Evolutionary conservation across 92 coral and sea anemone genomes (phyloP).

Genomic region (Palythoa grandiflora): DNA sequence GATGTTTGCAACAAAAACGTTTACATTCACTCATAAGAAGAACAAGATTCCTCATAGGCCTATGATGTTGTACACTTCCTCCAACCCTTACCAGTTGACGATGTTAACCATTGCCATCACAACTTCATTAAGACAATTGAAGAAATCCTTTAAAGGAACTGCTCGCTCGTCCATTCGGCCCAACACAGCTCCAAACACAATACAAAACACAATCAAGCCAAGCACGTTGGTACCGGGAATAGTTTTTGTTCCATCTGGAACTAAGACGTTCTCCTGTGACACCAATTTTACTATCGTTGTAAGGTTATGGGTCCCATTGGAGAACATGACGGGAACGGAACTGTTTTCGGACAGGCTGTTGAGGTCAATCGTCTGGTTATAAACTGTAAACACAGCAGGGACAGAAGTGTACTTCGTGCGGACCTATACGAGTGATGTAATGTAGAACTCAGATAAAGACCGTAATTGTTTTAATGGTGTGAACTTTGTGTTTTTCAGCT

Average conservation of each 20-base stretch:
- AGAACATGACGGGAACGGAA: slow-evolving; percentile 28
- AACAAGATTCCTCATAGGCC: too few species aligned
- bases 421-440: not conserved
- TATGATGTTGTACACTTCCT: not conserved
- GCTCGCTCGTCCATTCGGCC: slow-evolving; percentile 76
- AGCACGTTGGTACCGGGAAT: slow-evolving; percentile 66
- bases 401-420: slow-evolving; percentile 40
- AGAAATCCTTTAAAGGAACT: slow-evolving; percentile 66
- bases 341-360: slow-evolving; percentile 22
- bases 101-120: slow-evolving; percentile 73
- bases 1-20: too few species aligned
- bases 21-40: too few species aligned
- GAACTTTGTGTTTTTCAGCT: too few species aligned
- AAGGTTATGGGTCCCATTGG: slow-evolving; percentile 61
- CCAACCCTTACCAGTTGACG: slow-evolving; percentile 73
- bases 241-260: slow-evolving; percentile 48
- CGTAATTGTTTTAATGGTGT: too few species aligned
- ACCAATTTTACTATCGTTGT: slow-evolving; percentile 49
- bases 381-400: slow-evolving; percentile 45
- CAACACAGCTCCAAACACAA: slow-evolving; percentile 75
- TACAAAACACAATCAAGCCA: slow-evolving; percentile 74
- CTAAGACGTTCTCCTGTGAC: slow-evolving; percentile 44
- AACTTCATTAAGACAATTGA: slow-evolving; percentile 65
- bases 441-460: too few species aligned
- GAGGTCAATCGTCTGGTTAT: slow-evolving; percentile 52